phyloP scores from a whole-genome alignment of 64 coral and sea anemone species.

The Exaiptasia diaphana region DNA sequence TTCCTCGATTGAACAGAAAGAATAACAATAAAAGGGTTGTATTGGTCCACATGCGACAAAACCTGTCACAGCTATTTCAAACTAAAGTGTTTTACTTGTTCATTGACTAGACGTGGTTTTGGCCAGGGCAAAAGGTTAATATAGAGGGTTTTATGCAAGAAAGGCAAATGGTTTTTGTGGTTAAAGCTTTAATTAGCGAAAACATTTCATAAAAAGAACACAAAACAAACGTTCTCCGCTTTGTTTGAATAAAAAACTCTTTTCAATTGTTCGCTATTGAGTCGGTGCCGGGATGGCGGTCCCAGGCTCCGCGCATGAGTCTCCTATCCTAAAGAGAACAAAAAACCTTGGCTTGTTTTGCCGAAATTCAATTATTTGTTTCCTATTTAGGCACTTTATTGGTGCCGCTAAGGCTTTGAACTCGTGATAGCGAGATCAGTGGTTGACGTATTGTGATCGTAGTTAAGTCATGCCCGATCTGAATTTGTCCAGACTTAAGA shows the following conservation, averaged over 20 bases:
- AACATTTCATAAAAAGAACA: not conserved
- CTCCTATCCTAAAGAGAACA: not conserved
- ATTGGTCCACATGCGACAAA: conserved; percentile 8
- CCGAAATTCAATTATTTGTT: not conserved
- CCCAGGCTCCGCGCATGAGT: not conserved
- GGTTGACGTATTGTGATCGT: too few relatives aligned
- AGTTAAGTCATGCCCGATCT: too few relatives aligned
- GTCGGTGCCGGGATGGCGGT: not conserved
- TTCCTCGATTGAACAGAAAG: conserved; percentile 4
- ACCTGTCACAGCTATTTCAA: conserved; percentile 2
- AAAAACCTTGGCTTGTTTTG: not conserved
- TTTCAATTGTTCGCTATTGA: not conserved
- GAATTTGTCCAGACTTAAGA: too few relatives aligned
- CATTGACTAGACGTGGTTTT: not conserved
- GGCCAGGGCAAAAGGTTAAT: conserved; percentile 3
- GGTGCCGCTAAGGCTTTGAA: conserved; percentile 10
- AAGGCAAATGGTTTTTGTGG: not conserved
- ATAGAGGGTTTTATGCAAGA: not conserved
- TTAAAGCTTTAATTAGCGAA: not conserved
- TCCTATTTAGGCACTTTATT: not conserved
- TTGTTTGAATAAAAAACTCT: not conserved
- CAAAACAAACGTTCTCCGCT: not conserved
- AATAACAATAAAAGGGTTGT: conserved; percentile 11
- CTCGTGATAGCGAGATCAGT: too few relatives aligned
- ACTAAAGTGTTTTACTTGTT: not conserved